Evolutionary conservation across 1,140 invertebrate genomes (phyloP), one percentile per base, ranked within the genome.

Genomic region (Pseudomyrmex concolor): DNA sequence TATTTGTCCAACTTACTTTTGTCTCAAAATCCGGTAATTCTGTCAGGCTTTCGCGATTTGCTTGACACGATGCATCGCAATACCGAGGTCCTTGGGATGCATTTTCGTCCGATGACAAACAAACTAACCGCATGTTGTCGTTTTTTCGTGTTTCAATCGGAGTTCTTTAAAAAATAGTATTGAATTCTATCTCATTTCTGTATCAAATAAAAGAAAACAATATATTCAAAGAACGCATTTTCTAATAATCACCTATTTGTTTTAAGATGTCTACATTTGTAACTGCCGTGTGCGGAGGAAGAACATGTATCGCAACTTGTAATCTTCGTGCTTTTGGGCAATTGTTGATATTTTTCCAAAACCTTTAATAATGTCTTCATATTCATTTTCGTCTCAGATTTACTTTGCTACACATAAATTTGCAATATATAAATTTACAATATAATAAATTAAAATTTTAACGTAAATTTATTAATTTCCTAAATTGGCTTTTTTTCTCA

Each of bases 101-200:
- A 68, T 86, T 57, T 17, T 92, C 90, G 59, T 85, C 68, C 5
- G 90, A 86, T 12, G 87, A 73, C 1, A 92, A 25, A 68, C 74
- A 90, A 83, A 92, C 84, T 59, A 93, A 64, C 78, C 87, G 83
- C 82, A 93, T 91, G 80, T 94, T 94, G 54, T 25, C 64, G 10
- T 55, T 64, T 12, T 74, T 84, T 8, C 85, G 43, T 15, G 54
- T 74, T 70, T 67, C 68, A n/a, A 54, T 73, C 25, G 51, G 43
- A 51, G 83, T 84, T 83, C 60, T 70, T 55, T 60, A 55, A 64
- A 59, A 59, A 51, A 82, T 17, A 85, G 67, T 74, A 66, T 59
- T 73, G 17, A 64, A n/a, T 83, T 74, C 10, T 66, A 2, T 25
- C 0, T 55, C 8, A 86, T 71, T 83, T 45, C 57, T 86, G 7